These are phyloP conservation scores for Eptesicus fuscus DNA, from an alignment of 2,113 vertebrate genomes.

Conservation along the genomic window DNA sequence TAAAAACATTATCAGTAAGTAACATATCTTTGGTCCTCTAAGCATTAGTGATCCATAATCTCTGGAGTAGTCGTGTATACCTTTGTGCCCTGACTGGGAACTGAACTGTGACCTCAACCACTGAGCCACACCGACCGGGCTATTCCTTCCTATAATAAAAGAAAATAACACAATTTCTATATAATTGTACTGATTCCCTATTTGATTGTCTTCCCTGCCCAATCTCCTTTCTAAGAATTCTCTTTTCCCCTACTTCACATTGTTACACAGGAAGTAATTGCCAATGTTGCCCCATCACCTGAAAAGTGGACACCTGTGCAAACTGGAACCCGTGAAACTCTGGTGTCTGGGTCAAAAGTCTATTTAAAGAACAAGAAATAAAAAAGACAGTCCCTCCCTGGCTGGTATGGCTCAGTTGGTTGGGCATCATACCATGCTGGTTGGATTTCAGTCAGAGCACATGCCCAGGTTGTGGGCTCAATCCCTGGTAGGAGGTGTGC, in stretches of 20 bases:
- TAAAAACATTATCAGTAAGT: background rate
- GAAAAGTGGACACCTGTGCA: background rate
- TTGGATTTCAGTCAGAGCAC: no score
- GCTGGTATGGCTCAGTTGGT: no score
- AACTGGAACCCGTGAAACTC: background rate
- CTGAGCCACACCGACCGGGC: no score
- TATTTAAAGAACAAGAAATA: background rate
- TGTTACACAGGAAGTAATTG: background rate
- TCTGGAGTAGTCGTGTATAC: background rate
- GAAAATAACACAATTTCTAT: background rate
- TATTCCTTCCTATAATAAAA: background rate
- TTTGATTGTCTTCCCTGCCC: background rate
- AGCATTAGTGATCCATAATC: background rate
- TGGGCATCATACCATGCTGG: no score
- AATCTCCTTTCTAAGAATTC: background rate
- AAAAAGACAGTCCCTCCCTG: background rate
- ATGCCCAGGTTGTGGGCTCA: no score
- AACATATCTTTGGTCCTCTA: background rate
- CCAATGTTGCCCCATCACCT: background rate
- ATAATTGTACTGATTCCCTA: background rate
- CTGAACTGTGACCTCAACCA: no score
- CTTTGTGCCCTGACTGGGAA: background rate
- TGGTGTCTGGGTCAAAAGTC: background rate
- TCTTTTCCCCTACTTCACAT: background rate
- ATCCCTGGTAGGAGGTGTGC: no score